phyloP scores from a whole-genome alignment of 2,113 vertebrate genomes.

The Sebastes fasciatus region DNA sequence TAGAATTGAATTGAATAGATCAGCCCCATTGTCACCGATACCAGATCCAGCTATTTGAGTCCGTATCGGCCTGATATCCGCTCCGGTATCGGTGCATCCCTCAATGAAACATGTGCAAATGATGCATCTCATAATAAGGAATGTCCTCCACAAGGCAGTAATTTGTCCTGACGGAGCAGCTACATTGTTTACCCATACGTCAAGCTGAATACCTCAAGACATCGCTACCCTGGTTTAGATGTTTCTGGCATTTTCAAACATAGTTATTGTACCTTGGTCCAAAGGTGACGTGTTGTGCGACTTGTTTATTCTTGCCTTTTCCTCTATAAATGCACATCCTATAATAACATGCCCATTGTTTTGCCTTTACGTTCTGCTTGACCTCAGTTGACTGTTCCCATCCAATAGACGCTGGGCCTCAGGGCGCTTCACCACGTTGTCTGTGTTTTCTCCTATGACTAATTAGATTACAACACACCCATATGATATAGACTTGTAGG shows the following conservation, averaged over 20 bases:
- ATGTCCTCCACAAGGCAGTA: not conserved
- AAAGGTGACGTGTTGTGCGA: not conserved
- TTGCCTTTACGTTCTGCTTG: conserved; percentile 29
- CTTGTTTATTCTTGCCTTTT: not conserved
- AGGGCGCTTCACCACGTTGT: conserved; percentile 9
- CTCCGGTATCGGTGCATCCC: too few species aligned
- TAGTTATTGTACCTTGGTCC: not conserved
- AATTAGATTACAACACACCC: conserved; percentile 65
- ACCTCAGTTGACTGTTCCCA: conserved; percentile 51
- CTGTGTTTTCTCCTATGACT: conserved; percentile 40
- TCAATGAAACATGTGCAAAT: not conserved
- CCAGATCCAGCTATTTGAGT: too few species aligned
- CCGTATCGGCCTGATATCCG: too few species aligned
- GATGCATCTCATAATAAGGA: not conserved
- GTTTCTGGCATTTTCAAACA: conserved; percentile 1
- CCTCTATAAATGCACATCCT: not conserved
- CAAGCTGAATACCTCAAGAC: not conserved
- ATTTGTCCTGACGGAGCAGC: conserved; percentile 6
- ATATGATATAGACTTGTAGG: conserved; percentile 56
- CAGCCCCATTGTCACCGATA: too few species aligned
- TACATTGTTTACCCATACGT: conserved; percentile 11
- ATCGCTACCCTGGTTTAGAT: not conserved
- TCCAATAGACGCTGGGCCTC: conserved; percentile 11
- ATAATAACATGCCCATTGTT: not conserved
- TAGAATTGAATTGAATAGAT: too few species aligned